Evolutionary conservation across 1,140 invertebrate species (phyloP).

Genomic region (Tribolium madens): DNA sequence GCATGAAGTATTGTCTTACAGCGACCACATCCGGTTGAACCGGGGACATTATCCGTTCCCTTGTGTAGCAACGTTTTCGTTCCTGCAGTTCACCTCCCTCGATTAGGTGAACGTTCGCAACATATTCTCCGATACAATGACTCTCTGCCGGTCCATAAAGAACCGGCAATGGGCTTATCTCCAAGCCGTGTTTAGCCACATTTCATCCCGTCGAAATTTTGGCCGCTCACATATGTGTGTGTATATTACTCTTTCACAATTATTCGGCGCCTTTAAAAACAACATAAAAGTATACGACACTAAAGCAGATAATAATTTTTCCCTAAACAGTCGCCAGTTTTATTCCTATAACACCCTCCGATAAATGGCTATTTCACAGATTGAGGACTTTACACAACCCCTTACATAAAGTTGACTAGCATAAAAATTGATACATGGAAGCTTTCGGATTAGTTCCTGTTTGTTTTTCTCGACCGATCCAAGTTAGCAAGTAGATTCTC

Average conservation of each 20-base stretch:
- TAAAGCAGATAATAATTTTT: slow-evolving; percentile 28
- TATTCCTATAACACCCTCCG: neutral
- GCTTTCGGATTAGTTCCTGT: slow-evolving; percentile 26
- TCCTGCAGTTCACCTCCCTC: slow-evolving; percentile 23
- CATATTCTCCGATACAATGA: slow-evolving; percentile 29
- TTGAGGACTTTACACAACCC: slow-evolving; percentile 10
- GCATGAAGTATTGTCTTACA: slow-evolving; percentile 33
- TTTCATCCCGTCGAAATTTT: slow-evolving; percentile 18
- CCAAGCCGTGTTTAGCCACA: slow-evolving; percentile 5
- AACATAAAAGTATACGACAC: slow-evolving; percentile 10
- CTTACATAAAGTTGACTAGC: slow-evolving; percentile 24
- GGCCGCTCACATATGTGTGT: neutral
- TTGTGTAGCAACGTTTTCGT: slow-evolving; percentile 8
- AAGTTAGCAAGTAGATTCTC: neutral
- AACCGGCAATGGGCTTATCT: slow-evolving; percentile 36
- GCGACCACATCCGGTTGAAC: slow-evolving; percentile 20
- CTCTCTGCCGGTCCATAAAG: slow-evolving; percentile 36
- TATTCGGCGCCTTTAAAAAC: slow-evolving; percentile 32
- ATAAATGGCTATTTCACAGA: slow-evolving; percentile 25
- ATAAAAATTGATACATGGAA: slow-evolving; percentile 30
- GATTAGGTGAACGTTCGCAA: slow-evolving; percentile 35
- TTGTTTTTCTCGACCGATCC: slow-evolving; percentile 5
- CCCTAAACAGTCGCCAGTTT: slow-evolving; percentile 17
- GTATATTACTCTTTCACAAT: slow-evolving; percentile 4
- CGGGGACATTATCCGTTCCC: slow-evolving; percentile 26